A percentile compares a stretch with the other conserved stretches of the same genome.
These are phyloP conservation scores for Himalopsyche tibetana DNA, from an alignment of 2,888 invertebrate genomes.

Conservation along the genomic window DNA sequence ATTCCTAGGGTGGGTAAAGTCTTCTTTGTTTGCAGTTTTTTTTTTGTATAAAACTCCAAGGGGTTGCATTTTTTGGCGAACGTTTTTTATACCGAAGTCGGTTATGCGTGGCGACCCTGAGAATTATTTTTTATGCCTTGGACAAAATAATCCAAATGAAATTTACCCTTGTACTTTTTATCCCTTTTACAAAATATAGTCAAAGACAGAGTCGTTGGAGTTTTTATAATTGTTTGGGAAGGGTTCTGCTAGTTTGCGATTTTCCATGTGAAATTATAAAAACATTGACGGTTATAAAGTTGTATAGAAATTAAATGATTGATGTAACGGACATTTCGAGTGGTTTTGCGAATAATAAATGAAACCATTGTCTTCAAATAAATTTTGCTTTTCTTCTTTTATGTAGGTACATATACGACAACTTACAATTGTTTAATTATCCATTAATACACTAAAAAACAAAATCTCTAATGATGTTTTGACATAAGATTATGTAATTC, in stretches of 20 bases:
- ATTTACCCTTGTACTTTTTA: not conserved
- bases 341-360: slow-evolving; percentile 31
- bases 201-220: slow-evolving; percentile 18
- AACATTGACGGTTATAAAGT: slow-evolving; percentile 60
- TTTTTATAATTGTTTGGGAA: slow-evolving; percentile 34
- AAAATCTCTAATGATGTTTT: too few relatives aligned
- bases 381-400: too few relatives aligned
- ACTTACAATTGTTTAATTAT: too few relatives aligned
- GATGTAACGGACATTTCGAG: slow-evolving; percentile 53
- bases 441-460: too few relatives aligned
- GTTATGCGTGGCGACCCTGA: slow-evolving; percentile 64
- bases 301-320: slow-evolving; percentile 37
- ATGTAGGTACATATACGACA: too few relatives aligned
- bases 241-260: slow-evolving; percentile 16
- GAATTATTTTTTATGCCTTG: slow-evolving; percentile 51
- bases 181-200: not conserved
- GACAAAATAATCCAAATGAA: slow-evolving; percentile 38
- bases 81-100: slow-evolving; percentile 56
- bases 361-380: too few relatives aligned
- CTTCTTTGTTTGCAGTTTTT: slow-evolving; percentile 65
- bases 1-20: slow-evolving; percentile 45
- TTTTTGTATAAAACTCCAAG: slow-evolving; percentile 52
- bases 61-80: slow-evolving; percentile 60
- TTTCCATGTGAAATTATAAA: slow-evolving; percentile 60
- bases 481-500: too few relatives aligned